phyloP scores from a whole-genome alignment of 2,888 invertebrate species.

The Heterodera filipjevi region DNA sequence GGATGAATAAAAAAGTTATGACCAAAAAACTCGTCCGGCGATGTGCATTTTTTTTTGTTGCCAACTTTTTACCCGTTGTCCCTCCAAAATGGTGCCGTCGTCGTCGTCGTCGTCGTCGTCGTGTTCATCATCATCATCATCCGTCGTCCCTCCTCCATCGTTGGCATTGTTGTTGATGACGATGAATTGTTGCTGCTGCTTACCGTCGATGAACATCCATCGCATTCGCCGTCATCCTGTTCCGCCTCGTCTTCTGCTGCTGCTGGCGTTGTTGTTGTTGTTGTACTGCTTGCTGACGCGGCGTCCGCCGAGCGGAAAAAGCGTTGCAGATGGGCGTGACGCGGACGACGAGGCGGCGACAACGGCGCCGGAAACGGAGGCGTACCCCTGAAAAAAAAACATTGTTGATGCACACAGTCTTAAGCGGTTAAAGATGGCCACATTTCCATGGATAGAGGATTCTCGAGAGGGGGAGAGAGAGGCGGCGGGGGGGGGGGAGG shows the following conservation, averaged over 20 bases:
- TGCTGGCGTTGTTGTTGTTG: background rate
- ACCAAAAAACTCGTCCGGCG: no score
- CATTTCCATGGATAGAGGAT: no score
- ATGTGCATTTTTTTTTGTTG: no score
- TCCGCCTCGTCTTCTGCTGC: background rate
- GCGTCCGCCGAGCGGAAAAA: background rate
- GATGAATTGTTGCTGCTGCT: background rate
- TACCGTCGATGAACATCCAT: background rate
- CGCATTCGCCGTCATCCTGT: background rate
- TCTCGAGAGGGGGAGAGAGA: no score
- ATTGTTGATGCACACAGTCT: background rate
- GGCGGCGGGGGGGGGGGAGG: no score
- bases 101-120: background rate
- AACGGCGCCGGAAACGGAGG: background rate
- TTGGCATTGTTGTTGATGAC: constrained; percentile 7
- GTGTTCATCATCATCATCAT: no score
- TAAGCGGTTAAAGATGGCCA: no score
- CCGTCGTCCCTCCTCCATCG: constrained; percentile 1
- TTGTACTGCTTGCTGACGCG: constrained; percentile 2
- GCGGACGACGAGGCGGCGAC: background rate
- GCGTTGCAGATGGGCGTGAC: background rate
- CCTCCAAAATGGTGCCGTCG: background rate
- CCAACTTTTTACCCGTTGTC: background rate
- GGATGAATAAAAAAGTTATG: no score
- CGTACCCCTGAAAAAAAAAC: background rate